Conservation (phyloP, 2,888 invertebrate species). For the Apoda limacodes region DNA sequence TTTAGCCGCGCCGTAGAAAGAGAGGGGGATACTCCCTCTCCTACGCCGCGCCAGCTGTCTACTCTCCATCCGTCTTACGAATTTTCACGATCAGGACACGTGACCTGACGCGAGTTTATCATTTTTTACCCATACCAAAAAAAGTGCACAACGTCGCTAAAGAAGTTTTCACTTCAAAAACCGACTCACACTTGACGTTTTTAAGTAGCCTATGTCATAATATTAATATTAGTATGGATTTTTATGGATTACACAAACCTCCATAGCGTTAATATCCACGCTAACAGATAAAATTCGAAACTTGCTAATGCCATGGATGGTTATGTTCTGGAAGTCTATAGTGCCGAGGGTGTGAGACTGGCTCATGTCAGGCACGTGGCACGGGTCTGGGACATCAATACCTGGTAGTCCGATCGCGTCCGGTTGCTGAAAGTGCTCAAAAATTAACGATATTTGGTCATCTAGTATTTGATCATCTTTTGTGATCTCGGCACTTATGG, state of each 20-base stretch:
- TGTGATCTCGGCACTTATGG: no score
- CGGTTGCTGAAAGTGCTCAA: conserved; percentile 84
- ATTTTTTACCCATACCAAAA: no score
- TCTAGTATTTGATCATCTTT: no score
- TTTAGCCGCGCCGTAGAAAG: no score
- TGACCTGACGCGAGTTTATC: no score
- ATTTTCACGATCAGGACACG: no score
- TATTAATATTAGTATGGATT: not conserved
- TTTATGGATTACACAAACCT: conserved; percentile 57
- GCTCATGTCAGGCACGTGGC: conserved; percentile 80
- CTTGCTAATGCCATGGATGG: conserved; percentile 81
- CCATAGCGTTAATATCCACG: conserved; percentile 80
- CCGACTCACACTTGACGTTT: no score
- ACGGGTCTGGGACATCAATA: conserved; percentile 83
- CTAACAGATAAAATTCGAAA: conserved; percentile 79
- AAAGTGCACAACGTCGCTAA: no score
- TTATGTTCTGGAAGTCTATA: conserved; percentile 78
- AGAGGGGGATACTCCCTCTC: no score
- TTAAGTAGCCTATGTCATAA: not conserved
- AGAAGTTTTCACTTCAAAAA: no score
- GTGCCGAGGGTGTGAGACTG: conserved; percentile 77
- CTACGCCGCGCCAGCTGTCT: no score
- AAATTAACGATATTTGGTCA: conserved; percentile 73
- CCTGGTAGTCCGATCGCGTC: conserved; percentile 87
- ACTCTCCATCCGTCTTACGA: no score